phyloP scores from a whole-genome alignment of 2,888 invertebrate genomes.

The Synergus itoensis region DNA sequence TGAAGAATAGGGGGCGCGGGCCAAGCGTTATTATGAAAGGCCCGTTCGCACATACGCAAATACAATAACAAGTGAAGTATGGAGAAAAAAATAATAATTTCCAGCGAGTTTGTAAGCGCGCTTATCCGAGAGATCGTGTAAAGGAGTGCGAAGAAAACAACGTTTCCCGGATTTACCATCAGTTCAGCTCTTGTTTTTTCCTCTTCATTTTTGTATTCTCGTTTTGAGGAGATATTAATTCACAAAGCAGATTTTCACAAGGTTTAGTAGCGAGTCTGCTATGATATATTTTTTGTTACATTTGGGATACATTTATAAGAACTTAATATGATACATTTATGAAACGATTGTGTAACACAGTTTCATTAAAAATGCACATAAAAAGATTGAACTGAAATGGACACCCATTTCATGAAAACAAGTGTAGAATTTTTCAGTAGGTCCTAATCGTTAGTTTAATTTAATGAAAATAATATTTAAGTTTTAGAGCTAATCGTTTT shows the following conservation, averaged over 20 bases:
- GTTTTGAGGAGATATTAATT: conserved; percentile 41
- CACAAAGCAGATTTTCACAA: conserved; percentile 47
- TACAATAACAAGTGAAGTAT: conserved; percentile 21
- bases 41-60: conserved; percentile 15
- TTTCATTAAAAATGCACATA: neutral
- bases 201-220: conserved; percentile 35
- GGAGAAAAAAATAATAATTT: conserved; percentile 52
- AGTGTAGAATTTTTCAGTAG: neutral
- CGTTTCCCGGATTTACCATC: conserved; percentile 47
- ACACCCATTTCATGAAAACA: neutral
- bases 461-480: neutral
- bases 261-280: conserved; percentile 42
- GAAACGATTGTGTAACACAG: neutral
- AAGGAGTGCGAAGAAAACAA: conserved; percentile 49
- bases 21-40: conserved; percentile 31
- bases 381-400: neutral
- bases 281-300: conserved; percentile 22
- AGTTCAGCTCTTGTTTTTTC: conserved; percentile 26
- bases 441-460: neutral
- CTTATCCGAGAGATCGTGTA: conserved; percentile 45
- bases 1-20: conserved; percentile 23
- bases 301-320: neutral
- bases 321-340: neutral
- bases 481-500: too few species aligned
- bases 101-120: conserved; percentile 45